These are phyloP conservation scores for Pteronotus mesoamericanus DNA, from an alignment of 2,797 vertebrate genomes.

Conservation along the genomic window DNA sequence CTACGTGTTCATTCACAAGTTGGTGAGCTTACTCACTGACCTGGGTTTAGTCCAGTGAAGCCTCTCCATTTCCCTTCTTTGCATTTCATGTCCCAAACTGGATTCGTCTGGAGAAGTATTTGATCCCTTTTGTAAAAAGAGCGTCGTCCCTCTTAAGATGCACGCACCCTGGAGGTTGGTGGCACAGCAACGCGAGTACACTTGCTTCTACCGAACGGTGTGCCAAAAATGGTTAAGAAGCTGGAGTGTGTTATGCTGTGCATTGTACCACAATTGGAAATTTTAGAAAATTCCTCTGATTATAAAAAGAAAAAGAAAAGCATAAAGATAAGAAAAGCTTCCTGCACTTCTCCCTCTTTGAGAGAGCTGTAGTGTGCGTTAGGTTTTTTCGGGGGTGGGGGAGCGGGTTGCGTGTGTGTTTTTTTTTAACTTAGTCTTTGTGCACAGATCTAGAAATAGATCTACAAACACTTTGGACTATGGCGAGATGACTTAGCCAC, in stretches of 20 bases:
- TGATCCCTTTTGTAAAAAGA: neutral
- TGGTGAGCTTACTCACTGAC: neutral
- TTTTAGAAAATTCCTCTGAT: neutral
- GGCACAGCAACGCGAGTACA: neutral
- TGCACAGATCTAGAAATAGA: no score
- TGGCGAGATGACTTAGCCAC: neutral
- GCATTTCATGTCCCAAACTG: constrained; percentile 26
- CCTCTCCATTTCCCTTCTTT: neutral
- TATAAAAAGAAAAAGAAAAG: neutral
- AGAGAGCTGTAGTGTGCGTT: neutral
- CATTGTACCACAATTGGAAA: neutral
- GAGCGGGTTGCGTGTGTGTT: no score
- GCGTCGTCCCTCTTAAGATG: neutral
- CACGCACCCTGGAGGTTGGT: neutral
- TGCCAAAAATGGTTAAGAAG: neutral
- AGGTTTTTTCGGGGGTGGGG: no score
- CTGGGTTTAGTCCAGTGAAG: neutral
- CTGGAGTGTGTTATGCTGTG: neutral
- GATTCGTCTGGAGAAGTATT: neutral
- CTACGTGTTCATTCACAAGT: neutral
- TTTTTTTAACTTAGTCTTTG: neutral
- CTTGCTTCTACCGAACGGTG: no score
- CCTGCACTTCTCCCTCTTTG: rapidly evolving
- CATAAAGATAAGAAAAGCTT: neutral
- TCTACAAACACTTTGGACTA: rapidly evolving